Percentiles rank a stretch among this genome's conserved stretches.
phyloP scores from a whole-genome alignment of 2,797 vertebrate species.

The Amphiprion clarkii region DNA sequence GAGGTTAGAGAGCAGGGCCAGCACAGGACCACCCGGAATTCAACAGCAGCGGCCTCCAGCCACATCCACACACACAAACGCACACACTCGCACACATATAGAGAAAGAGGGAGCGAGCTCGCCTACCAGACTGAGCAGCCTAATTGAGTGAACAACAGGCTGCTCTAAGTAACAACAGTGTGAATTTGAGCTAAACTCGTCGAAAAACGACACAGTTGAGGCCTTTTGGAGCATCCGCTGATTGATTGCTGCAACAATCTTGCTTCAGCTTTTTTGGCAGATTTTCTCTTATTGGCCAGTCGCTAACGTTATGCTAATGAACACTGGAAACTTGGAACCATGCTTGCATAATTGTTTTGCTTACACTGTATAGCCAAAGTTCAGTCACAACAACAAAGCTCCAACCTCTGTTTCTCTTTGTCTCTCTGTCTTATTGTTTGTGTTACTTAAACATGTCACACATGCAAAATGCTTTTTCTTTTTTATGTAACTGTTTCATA shows the following conservation, averaged over 20 bases:
- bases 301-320: conserved; percentile 37
- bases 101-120: conserved; percentile 43
- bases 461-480: background rate
- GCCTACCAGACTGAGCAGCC: conserved; percentile 78
- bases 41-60: conserved; percentile 82
- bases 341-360: conserved; percentile 31
- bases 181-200: conserved; percentile 72
- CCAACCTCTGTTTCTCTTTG: background rate
- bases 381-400: conserved; percentile 24
- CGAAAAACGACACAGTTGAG: conserved; percentile 69
- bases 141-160: conserved; percentile 88
- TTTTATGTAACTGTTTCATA: background rate
- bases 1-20: conserved; percentile 85
- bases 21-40: conserved; percentile 85
- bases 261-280: conserved; percentile 4
- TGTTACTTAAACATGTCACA: background rate
- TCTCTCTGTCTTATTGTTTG: background rate
- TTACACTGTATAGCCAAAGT: conserved; percentile 18
- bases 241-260: conserved; percentile 24
- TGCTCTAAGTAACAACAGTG: conserved; percentile 73
- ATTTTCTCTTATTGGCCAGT: conserved; percentile 2
- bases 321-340: conserved; percentile 38
- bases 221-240: conserved; percentile 31
- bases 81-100: conserved; percentile 38
- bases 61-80: conserved; percentile 56